Conservation (phyloP, 2,888 invertebrate genomes). For the Drosophila buzzatii region DNA sequence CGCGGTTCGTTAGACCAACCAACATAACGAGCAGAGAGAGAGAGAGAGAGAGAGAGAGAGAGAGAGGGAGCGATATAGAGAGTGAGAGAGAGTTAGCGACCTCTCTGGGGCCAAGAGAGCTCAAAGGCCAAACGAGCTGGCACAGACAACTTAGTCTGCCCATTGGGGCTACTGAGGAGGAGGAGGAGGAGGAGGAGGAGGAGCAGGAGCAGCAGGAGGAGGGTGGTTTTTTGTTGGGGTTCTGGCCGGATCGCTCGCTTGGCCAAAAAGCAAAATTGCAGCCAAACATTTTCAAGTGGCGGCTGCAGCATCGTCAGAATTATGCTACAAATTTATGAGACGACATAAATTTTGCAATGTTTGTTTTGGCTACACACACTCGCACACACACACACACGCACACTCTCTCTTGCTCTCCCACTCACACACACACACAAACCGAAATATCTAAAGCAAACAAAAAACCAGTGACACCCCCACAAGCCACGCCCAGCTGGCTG, state of each 20-base stretch:
- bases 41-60: not conserved
- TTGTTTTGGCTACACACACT: conserved; percentile 69
- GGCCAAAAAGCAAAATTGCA: conserved; percentile 72
- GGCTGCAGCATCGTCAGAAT: conserved; percentile 77
- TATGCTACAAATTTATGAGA: conserved; percentile 81
- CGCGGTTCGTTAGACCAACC: conserved; percentile 80
- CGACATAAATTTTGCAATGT: conserved; percentile 81
- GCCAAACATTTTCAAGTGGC: conserved; percentile 79
- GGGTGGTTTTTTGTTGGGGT: not conserved
- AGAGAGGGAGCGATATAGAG: not conserved
- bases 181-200: not conserved
- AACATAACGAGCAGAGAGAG: conserved; percentile 51
- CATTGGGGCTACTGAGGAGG: conserved; percentile 3
- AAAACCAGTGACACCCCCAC: conserved; percentile 49
- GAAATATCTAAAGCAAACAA: conserved; percentile 73
- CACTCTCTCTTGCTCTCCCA: conserved; percentile 14
- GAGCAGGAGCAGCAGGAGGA: not conserved
- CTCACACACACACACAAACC: conserved; percentile 53
- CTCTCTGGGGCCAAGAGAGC: conserved; percentile 28
- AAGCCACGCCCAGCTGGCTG: conserved; percentile 1
- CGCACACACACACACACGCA: conserved; percentile 21
- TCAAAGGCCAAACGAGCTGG: conserved; percentile 70
- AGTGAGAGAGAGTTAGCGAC: not conserved
- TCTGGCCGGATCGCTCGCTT: conserved; percentile 17
- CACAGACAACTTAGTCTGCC: conserved; percentile 45